Evolutionary conservation across 1,140 invertebrate species (phyloP).

Genomic region (Tetraneura akinire): DNA sequence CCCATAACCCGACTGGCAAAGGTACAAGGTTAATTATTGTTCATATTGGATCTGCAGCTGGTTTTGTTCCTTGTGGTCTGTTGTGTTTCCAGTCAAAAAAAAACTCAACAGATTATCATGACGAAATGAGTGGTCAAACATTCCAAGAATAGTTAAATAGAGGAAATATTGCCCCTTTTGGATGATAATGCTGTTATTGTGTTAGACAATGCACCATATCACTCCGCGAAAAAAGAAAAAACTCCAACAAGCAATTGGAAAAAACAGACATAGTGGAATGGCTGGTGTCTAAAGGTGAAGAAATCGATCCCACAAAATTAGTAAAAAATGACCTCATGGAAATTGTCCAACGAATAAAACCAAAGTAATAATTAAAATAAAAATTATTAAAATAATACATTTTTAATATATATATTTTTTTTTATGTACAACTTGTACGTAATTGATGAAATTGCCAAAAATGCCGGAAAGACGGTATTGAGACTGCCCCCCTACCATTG

Average conservation of each 20-base stretch:
- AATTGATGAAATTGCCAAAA: constrained; percentile 44
- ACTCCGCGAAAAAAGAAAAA: constrained; percentile 10
- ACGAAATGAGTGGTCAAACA: constrained; percentile 12
- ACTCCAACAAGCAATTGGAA: neutral
- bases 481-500: constrained; percentile 51
- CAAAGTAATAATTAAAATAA: constrained; percentile 14
- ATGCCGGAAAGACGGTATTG: constrained; percentile 46
- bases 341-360: neutral
- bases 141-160: constrained; percentile 29
- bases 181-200: constrained; percentile 4
- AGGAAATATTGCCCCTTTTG: constrained; percentile 18
- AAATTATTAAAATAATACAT: constrained; percentile 10
- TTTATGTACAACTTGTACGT: neutral
- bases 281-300: constrained; percentile 7
- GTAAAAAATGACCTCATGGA: constrained; percentile 18
- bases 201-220: constrained; percentile 40
- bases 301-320: neutral
- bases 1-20: constrained; percentile 19
- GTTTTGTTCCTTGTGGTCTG: too few relatives aligned
- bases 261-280: neutral
- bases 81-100: neutral
- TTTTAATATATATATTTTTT: constrained; percentile 2
- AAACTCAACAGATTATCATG: constrained; percentile 35
- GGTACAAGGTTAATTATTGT: constrained; percentile 11
- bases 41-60: too few relatives aligned